Evolutionary conservation across 2,888 invertebrate species (phyloP).

Genomic region (Caenorhabditis auriculariae): DNA sequence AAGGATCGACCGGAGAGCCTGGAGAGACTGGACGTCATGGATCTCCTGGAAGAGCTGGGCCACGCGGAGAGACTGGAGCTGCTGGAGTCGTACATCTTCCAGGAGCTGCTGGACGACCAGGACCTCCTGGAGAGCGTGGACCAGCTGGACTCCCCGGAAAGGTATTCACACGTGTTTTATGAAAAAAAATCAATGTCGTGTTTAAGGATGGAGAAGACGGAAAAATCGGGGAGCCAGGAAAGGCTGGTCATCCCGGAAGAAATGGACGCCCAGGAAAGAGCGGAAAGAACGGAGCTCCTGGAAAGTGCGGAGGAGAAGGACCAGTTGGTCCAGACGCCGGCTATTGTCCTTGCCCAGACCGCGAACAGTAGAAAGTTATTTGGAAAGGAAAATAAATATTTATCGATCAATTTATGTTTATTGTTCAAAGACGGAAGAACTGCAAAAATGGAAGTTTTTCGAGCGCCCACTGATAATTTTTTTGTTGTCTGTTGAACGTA

Average conservation of each 20-base stretch:
- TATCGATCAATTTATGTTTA: too few species aligned
- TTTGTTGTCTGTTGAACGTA: too few species aligned
- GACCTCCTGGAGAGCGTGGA: slow-evolving; percentile 32
- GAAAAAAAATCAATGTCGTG: not conserved
- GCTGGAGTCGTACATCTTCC: slow-evolving; percentile 26
- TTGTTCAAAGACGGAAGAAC: too few species aligned
- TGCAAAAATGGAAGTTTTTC: too few species aligned
- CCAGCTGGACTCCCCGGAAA: slow-evolving; percentile 31
- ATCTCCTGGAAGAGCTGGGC: slow-evolving; percentile 40
- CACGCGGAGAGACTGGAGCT: slow-evolving; percentile 38
- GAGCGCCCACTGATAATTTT: too few species aligned
- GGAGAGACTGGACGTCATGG: slow-evolving; percentile 41
- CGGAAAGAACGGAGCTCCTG: slow-evolving; percentile 42
- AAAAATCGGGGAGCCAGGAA: slow-evolving; percentile 26
- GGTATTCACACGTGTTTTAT: not conserved
- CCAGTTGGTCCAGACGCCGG: slow-evolving; percentile 36
- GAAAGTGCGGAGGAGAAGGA: slow-evolving; percentile 34
- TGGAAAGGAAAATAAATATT: too few species aligned
- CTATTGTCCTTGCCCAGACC: slow-evolving; percentile 31
- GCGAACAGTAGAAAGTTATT: too few species aligned
- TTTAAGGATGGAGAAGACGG: slow-evolving; percentile 23
- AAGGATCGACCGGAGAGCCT: slow-evolving; percentile 32
- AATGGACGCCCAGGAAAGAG: slow-evolving; percentile 37
- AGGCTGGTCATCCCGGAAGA: slow-evolving; percentile 40
- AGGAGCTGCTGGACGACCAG: slow-evolving; percentile 30